These are phyloP conservation scores for Phocides pigmalion DNA, from an alignment of 1,140 invertebrate genomes.

Conservation along the genomic window DNA sequence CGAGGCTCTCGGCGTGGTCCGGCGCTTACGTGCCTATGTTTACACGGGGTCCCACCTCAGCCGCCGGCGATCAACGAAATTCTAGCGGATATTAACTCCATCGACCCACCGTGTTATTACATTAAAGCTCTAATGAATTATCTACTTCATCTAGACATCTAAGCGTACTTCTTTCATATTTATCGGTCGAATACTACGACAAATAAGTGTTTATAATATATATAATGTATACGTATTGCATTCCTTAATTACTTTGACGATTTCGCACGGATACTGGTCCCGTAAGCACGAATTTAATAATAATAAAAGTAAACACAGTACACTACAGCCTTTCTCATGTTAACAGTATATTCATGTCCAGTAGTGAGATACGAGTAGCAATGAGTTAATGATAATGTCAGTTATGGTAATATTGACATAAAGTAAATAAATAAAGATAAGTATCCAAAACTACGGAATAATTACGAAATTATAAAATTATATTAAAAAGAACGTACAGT, in stretches of 20 bases:
- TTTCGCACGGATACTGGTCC: no score
- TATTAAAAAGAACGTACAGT: no score
- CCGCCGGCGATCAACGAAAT: slow-evolving; percentile 50
- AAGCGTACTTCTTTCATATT: neutral
- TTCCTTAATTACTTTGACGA: neutral
- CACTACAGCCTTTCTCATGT: no score
- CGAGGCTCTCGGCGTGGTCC: slow-evolving; percentile 25
- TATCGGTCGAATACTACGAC: neutral
- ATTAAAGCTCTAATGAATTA: slow-evolving; percentile 6
- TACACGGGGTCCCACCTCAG: slow-evolving; percentile 54
- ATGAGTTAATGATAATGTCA: no score
- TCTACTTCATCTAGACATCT: neutral
- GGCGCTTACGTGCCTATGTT: slow-evolving; percentile 54
- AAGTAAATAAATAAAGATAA: no score
- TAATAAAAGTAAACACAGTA: no score
- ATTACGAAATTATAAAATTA: no score
- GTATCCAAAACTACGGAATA: no score
- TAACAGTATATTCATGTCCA: no score
- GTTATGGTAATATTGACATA: no score
- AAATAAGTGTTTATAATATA: neutral
- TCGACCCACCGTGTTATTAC: slow-evolving; percentile 15
- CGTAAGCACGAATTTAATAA: no score
- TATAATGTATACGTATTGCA: neutral
- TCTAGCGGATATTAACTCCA: slow-evolving; percentile 50
- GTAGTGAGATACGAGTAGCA: no score